Base-by-base conservation (phyloP, 2,888 invertebrate genomes). In the Galerucella calmariensis region DNA sequence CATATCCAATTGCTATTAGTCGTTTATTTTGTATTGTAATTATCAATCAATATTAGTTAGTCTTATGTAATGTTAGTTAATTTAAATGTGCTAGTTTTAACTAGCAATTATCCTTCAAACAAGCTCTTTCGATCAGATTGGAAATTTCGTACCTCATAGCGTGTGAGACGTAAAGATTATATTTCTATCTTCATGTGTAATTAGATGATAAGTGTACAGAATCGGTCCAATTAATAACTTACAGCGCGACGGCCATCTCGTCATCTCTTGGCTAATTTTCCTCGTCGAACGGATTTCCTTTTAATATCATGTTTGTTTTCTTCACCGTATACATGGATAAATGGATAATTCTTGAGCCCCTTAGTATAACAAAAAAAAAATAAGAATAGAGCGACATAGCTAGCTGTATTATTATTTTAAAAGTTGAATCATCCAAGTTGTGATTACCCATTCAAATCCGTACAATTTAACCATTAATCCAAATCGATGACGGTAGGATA, bases 381-480 rank as follows among this genome's bases (percentile, higher is more conserved):
- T 9, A 53, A 5, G 2, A 12, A 14, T 48, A 14, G 12, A 12
- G 46, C 14, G 14, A 14, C 48, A 14, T 2, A 48, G 48, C 14
- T 12, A 5, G 48, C 48, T 20, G 20, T 56, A 56, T 56, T 9
- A 56, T 56, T 56, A 56, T 56, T 20, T 20, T 56, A 16, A 56
- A 20, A 56, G 56, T 56, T 16, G 10, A 10, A 16, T 56, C 56
- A 16, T 16, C 16, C 10, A 63, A 44, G 41, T 63, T 63, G 24
- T 63, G 63, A 46, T 63, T 63, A 44, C n/a, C 35, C 11, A 63
- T 63, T 41, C 35, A 41, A 35, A 63, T 63, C 63, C n/a, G 9
- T 65, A 46, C 16, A 20, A 35, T 63, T 63, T 63, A 44, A 44
- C 44, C 35, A 67, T 67, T 67, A 67, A 67, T 67, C 53, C 53